Evolutionary conservation across 2,888 invertebrate genomes (phyloP).

Genomic region (Temnothorax unifasciatus): DNA sequence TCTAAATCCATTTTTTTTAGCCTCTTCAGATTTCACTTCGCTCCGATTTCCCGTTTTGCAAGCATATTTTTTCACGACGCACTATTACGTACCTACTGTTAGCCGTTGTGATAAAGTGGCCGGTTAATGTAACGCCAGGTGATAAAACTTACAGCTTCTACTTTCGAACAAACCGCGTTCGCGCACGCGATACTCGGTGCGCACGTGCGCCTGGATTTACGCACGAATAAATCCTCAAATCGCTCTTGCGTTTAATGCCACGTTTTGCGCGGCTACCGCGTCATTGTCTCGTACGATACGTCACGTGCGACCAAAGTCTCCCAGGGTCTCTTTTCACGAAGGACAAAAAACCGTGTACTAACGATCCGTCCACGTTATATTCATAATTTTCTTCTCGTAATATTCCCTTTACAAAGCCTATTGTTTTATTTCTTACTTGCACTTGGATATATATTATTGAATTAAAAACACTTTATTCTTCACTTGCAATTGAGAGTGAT

Average conservation of each 20-base stretch:
- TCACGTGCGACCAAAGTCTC: constrained; percentile 8
- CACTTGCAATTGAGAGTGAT: background rate
- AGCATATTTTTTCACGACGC: background rate
- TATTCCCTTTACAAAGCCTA: background rate
- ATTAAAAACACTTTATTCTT: background rate
- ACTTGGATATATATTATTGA: background rate
- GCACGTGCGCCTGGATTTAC: constrained; percentile 55
- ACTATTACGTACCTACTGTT: background rate
- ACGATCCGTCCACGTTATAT: background rate
- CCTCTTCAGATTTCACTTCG: constrained; percentile 6
- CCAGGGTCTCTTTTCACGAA: background rate
- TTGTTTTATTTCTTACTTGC: background rate
- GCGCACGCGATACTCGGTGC: constrained; percentile 14
- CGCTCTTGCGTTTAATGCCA: constrained; percentile 46
- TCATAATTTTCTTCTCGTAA: background rate
- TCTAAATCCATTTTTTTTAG: background rate
- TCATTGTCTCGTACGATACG: constrained; percentile 44
- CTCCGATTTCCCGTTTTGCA: constrained; percentile 4
- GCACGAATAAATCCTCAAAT: constrained; percentile 53
- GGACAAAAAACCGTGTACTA: background rate
- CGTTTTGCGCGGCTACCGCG: constrained; percentile 34
- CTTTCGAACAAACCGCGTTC: constrained; percentile 41
- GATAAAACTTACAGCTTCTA: constrained; percentile 46
- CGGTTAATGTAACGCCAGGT: constrained; percentile 26
- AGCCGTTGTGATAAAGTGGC: constrained; percentile 16